phyloP scores from a whole-genome alignment of 2,888 invertebrate species.

The Thera obeliscata region DNA sequence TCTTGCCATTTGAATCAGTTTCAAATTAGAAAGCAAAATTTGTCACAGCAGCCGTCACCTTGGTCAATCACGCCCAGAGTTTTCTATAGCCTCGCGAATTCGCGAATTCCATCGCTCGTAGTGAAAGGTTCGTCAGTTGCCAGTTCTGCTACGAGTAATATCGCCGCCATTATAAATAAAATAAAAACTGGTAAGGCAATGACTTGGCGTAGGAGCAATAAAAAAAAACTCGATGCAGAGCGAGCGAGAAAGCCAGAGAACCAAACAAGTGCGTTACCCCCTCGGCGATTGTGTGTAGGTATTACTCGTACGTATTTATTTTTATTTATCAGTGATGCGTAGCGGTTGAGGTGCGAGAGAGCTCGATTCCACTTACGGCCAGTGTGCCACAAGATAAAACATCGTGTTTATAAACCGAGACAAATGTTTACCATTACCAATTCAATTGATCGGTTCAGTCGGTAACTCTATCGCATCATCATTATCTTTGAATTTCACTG shows the following conservation, averaged over 20 bases:
- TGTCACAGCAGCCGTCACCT: constrained; percentile 11
- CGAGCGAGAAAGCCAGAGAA: constrained; percentile 64
- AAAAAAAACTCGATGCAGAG: constrained; percentile 61
- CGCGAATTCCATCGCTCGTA: constrained; percentile 45
- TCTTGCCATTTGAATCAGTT: constrained; percentile 1
- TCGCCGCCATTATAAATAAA: constrained; percentile 70
- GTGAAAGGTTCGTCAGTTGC: constrained; percentile 72
- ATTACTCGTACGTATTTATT: constrained; percentile 50
- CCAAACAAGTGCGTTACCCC: constrained; percentile 83
- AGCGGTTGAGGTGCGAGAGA: constrained; percentile 48
- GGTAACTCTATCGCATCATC: constrained; percentile 7
- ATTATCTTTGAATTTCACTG: neutral
- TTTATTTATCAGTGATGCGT: constrained; percentile 66
- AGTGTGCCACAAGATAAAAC: constrained; percentile 36
- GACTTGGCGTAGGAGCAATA: constrained; percentile 72
- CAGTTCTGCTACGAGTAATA: constrained; percentile 53
- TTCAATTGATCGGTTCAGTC: constrained; percentile 29
- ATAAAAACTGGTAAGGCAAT: constrained; percentile 71
- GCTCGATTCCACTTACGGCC: constrained; percentile 34
- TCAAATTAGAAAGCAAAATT: constrained; percentile 35
- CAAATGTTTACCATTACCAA: constrained; percentile 43
- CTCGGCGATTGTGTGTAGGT: constrained; percentile 70
- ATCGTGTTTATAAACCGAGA: constrained; percentile 45
- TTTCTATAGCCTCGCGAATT: constrained; percentile 30
- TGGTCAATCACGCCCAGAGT: constrained; percentile 16